Evolutionary conservation across 2,888 invertebrate species (phyloP), one percentile per base, ranked within the genome.

Genomic region (Eupithecia tripunctaria): DNA sequence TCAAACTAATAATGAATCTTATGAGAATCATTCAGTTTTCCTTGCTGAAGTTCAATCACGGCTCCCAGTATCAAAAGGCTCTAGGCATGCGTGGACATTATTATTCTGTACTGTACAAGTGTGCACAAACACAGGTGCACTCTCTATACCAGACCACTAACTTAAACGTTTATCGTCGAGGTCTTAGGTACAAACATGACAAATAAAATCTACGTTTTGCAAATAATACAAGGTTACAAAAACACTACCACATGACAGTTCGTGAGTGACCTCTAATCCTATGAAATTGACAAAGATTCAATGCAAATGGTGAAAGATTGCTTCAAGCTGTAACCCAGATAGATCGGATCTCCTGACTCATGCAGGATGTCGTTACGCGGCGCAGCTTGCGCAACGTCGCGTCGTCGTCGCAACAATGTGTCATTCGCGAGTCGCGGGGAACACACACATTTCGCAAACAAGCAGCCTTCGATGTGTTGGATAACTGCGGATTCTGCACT

Each of bases 351-450:
- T 10, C 1, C 47, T 56, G 56, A 56, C 4, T 56, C 56, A 56
- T 0, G 56, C 21, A 56, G 56, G 56, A 56, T 56, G 56, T 56
- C 56, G 56, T 14, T 12, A 25, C 32, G 25, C 25, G 21, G 56
- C 56, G 10, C n/a, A 15, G 25, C 56, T 56, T 56, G 56, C 56
- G 56, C 21, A 56, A 56, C 56, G 25, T 56, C 56, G 56, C 56
- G 21, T 51, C 51, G n/a, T 21, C 3, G n/a, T n/a, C 56, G 56
- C 56, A 56, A 56, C 56, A 56, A 56, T 56, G 56, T 21, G 56
- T 56, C 56, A 56, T 25, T 25, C 21, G 21, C 12, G 21, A 18
- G 2, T 38, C 41, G 41, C 41, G 51, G 51, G 51, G 51, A 51
- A 51, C 51, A 25, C 56, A 14, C 12, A 10, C 2, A 21, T 51